Conservation (phyloP, 2,888 invertebrate genomes). For the Tenthredo notha region DNA sequence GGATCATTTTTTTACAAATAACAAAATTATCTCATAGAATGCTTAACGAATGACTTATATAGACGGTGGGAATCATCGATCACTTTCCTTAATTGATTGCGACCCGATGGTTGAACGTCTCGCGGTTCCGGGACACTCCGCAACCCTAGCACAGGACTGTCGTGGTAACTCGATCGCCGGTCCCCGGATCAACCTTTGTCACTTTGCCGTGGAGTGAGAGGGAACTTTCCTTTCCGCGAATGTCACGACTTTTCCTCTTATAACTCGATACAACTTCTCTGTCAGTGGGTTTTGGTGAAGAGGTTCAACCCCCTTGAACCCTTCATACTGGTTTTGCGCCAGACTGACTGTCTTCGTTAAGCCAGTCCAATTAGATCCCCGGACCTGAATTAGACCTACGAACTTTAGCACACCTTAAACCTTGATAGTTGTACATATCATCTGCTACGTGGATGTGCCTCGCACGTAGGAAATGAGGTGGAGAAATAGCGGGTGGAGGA, state of each 20-base stretch:
- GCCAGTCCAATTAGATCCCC: conserved; percentile 46
- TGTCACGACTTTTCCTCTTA: conserved; percentile 48
- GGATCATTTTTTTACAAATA: background rate
- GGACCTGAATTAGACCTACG: conserved; percentile 40
- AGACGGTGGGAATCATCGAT: conserved; percentile 8
- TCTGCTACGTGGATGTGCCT: background rate
- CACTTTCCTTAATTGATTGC: conserved; percentile 42
- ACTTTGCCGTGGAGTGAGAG: background rate
- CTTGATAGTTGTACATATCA: background rate
- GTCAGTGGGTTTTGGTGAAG: background rate
- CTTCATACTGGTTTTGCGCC: conserved; percentile 26
- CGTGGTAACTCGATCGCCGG: conserved; percentile 38
- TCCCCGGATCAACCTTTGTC: conserved; percentile 51
- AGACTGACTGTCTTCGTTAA: conserved; percentile 46
- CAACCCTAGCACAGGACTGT: background rate
- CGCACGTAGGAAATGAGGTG: conserved; percentile 15
- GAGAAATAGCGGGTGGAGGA: conserved; percentile 48
- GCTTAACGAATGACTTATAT: background rate
- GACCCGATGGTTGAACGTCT: conserved; percentile 14
- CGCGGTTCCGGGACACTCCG: conserved; percentile 19
- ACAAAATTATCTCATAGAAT: background rate
- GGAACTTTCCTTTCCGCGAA: conserved; percentile 46
- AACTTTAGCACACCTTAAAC: background rate
- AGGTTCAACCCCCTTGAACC: background rate
- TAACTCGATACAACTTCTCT: conserved; percentile 48